Evolutionary conservation across 2,113 vertebrate genomes (phyloP).

Genomic region (Hiodon alosoides): DNA sequence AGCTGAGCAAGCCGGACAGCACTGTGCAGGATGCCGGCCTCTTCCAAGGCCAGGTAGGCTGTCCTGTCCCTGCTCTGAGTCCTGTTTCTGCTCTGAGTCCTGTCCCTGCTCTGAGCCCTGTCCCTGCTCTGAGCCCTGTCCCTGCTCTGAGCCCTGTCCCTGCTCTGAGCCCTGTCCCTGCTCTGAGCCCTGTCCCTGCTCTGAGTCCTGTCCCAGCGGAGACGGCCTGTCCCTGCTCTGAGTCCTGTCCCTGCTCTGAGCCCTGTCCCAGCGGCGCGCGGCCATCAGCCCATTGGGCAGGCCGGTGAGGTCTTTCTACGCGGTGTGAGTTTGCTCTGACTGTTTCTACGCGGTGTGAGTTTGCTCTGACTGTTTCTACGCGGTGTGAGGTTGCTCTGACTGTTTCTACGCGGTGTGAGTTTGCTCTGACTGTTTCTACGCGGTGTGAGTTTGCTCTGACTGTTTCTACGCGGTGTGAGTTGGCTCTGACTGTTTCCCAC

Average conservation of each 20-base stretch:
- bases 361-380: too few relatives aligned
- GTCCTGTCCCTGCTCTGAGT: background rate
- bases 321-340: too few relatives aligned
- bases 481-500: background rate
- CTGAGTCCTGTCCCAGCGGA: background rate
- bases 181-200: too few relatives aligned
- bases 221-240: background rate
- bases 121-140: too few relatives aligned
- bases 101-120: background rate
- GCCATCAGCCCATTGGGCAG: too few relatives aligned
- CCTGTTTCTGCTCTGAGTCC: background rate
- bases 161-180: background rate
- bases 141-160: background rate
- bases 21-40: constrained; percentile 92
- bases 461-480: background rate
- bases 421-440: too few relatives aligned
- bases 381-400: too few relatives aligned
- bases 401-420: too few relatives aligned
- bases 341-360: too few relatives aligned
- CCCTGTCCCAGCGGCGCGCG: too few relatives aligned
- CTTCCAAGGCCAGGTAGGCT: constrained; percentile 88
- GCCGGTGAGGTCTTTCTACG: too few relatives aligned
- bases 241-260: background rate
- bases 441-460: too few relatives aligned
- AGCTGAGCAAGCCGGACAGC: constrained; percentile 86